Base-by-base conservation (phyloP, 1,140 invertebrate genomes). In the Helicoverpa armigera region DNA sequence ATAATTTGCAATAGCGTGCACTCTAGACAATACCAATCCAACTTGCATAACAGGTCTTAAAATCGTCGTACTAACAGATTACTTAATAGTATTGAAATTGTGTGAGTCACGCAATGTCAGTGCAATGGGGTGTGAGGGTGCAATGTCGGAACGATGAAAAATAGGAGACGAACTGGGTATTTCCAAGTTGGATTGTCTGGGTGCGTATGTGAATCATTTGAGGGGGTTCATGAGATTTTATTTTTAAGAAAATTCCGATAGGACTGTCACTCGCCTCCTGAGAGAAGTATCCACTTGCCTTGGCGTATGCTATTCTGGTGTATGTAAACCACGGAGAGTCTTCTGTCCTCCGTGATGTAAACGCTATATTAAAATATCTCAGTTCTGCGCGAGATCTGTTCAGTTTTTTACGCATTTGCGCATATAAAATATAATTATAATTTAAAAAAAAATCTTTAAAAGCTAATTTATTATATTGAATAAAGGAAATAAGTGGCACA, bases 31-130 rank as follows among this genome's bases (percentile, higher is more conserved):
- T 58, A 58, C 56, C 0, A 35, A 29, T 13, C 2, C 16, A 4
- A 53, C 51, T 54, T 56, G 54, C 23, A 50, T 43, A 35, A 78
- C 61, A 73, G 35, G 12, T 43, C 54, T 43, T 48, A 56, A 76
- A 23, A 63, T 50, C 18, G 54, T 63, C 7, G 51, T 81, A 60
- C 60, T 12, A 60, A 60, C 60, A 29, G 43, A 74, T 74, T 74
- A 35, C 72, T 16, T 74, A 74, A 48, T 54, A 43, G 35, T 58
- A 58, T 60, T 74, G 13, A 48, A 73, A 74, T 58, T 14, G n/a
- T 74, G n/a, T 60, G 29, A 74, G 72, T 74, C 72, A 74, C 72
- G 72, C 53, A 43, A 74, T 29, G 12, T 74, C 35, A 74, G 48
- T 60, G 54, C 54, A 60, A 74, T 48, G 16, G 48, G 51, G 18